A percentile compares a stretch with the other conserved stretches of the same genome.
Conservation (phyloP, 2,113 vertebrate species). For the Pangasianodon hypophthalmus region DNA sequence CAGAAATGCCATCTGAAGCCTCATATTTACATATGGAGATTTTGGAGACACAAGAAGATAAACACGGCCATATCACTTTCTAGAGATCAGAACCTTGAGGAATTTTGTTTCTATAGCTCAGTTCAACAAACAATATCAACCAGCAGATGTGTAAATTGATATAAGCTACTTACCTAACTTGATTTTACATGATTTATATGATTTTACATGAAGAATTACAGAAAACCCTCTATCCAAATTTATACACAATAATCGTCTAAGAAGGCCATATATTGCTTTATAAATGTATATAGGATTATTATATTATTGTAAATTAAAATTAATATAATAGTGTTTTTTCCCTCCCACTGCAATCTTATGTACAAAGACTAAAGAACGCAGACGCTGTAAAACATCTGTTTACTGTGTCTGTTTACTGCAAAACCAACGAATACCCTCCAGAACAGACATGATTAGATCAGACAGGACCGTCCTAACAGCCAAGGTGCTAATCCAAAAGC, state of each 20-base stretch:
- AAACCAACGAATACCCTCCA: conserved; percentile 2
- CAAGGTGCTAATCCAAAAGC: conserved; percentile 24
- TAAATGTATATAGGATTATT: neutral
- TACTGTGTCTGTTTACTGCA: conserved; percentile 16
- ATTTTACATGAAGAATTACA: neutral
- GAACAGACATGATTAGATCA: conserved; percentile 4
- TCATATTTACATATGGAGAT: conserved; percentile 26
- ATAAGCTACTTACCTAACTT: no score
- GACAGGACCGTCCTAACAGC: conserved; percentile 7
- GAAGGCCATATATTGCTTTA: neutral
- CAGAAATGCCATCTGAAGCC: conserved; percentile 9
- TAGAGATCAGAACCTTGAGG: conserved; percentile 23
- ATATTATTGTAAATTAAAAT: neutral
- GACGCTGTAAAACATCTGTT: neutral
- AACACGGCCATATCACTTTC: conserved; percentile 59
- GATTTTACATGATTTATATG: neutral
- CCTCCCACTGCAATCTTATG: neutral
- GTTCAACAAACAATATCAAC: conserved; percentile 32
- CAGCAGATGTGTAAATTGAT: neutral
- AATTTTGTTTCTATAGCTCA: conserved; percentile 48
- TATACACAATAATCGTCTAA: neutral
- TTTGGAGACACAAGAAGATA: conserved; percentile 48
- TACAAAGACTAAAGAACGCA: no score
- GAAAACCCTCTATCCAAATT: neutral
- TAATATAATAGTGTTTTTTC: neutral